Base-by-base conservation (phyloP, 35 echinoderm and acorn worm genomes). In the Eucidaris tribuloides region DNA sequence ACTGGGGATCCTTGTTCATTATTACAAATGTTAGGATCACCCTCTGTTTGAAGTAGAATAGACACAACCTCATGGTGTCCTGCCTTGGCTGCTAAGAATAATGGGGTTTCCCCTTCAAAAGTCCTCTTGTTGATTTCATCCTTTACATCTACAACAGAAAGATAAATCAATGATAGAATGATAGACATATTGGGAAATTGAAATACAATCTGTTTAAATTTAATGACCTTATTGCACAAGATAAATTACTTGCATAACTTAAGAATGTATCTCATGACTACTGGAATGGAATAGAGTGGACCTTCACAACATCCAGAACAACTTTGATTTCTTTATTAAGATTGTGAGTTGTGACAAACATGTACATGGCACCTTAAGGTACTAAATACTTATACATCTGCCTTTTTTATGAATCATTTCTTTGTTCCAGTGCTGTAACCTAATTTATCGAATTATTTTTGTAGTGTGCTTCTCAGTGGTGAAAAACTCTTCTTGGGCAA, bases 51-150 rank as follows among this genome's bases (percentile, higher is more conserved):
- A 5, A 93, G 50, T 0, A 98, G 86, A 4, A 74, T 63, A 37
- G 44, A 79, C 41, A 98, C 58, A 23, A 83, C 68, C 23, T 93
- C 76, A 62, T 84, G 45, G 60, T 83, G 64, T 20, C 90, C 90
- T 39, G 49, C 63, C 55, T 65, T 89, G 15, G 89, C 95, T 55
- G 95, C 91, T 3, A 92, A 71, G 30, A 89, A 93, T 34, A 93
- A 31, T 0, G 95, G 68, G 1, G 95, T 93, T 34, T 93, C 90
- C 28, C 86, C 90, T 34, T 93, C 86, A 76, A 63, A 93, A 2
- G 85, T 89, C 31, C 58, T 33, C 37, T 65, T 29, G 65, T 92
- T 86, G 14, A 86, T 50, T 40, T 92, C 90, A 77, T 45, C 55
- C 55, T 68, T 88, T 30, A 88, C 44, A 88, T 88, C 85, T 88